These are phyloP conservation scores for Cliona cf. orientalis DNA, from an alignment of 37 sponge, comb jelly and placozoan genomes.

Conservation along the genomic window DNA sequence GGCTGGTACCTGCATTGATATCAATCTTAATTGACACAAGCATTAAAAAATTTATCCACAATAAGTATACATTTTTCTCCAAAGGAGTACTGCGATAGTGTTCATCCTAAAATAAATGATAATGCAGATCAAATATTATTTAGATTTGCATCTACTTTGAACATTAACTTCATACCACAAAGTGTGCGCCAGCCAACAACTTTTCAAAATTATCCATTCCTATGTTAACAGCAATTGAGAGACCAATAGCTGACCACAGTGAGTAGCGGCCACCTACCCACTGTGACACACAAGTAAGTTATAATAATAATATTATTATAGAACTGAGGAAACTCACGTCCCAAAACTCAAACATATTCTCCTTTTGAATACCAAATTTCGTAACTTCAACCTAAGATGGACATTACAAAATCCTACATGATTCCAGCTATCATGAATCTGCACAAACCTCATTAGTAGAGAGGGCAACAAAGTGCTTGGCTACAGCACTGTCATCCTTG, in stretches of 20 bases:
- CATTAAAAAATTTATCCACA: neutral
- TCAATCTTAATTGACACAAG: too few species aligned
- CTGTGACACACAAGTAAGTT: conserved; percentile 17
- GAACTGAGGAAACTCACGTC: conserved; percentile 71
- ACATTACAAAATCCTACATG: neutral
- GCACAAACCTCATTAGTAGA: conserved; percentile 96
- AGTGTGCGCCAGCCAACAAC: conserved; percentile 95
- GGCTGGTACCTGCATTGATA: conserved; percentile 96
- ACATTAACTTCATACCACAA: conserved; percentile 56
- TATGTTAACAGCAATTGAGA: conserved; percentile 83
- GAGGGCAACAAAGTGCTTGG: conserved; percentile 99
- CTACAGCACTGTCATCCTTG: conserved; percentile 88
- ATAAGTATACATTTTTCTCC: conserved; percentile 84
- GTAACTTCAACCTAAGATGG: conserved; percentile 82
- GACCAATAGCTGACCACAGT: conserved; percentile 98
- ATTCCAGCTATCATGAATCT: neutral
- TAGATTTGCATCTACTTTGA: too few species aligned
- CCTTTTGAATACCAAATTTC: conserved; percentile 94
- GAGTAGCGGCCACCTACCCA: conserved; percentile 99
- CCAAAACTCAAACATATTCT: conserved; percentile 99
- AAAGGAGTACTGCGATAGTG: conserved; percentile 93
- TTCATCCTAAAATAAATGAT: conserved; percentile 70
- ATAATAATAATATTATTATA: conserved; percentile 2
- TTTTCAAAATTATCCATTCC: conserved; percentile 97
- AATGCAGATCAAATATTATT: too few species aligned